Base-by-base conservation (phyloP, 1,140 invertebrate genomes). In the Drosophila nebulosa region DNA sequence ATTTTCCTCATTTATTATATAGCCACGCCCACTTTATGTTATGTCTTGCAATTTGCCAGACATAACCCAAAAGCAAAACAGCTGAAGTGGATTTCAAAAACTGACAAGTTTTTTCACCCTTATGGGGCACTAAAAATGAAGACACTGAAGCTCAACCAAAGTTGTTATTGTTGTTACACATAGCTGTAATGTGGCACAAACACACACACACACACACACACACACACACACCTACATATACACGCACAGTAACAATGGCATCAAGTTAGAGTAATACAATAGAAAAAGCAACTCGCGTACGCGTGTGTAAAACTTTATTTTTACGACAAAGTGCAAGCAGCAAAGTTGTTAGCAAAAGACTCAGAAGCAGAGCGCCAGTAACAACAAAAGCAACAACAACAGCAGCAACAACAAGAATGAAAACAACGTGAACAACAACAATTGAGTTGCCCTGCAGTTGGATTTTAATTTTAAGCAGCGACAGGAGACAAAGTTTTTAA, bases 291-390 rank as follows among this genome's bases (percentile, higher is more conserved):
- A 69, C 68, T 86, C 63, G 78, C 74, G 74, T 85, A 65, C 79
- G 73, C 84, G 78, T 86, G 83, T 76, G 73, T 86, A 85, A 86
- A 85, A 85, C 81, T 85, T 85, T 86, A 85, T 85, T 85, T 85
- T 85, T 86, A 85, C 81, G 81, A 85, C 81, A 81, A 81, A 85
- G 83, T 88, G 81, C 80, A 85, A 71, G 81, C 81, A 56, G 81
- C 66, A 85, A 86, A 85, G 81, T 85, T 85, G 81, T 85, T 86
- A 71, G 81, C 66, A 74, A 69, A 78, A 76, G 81, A 77, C 80
- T 61, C 51, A 65, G 51, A 69, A 71, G 77, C 79, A 60, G 32
- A 68, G 63, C 26, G 51, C 27, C 39, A 57, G 50, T 30, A 66
- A 27, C 52, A 39, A 56, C 62, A 55, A 61, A 71, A 66, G 24